Percentiles rank a stretch among this genome's conserved stretches.
Evolutionary conservation across 2,113 vertebrate genomes (phyloP).

Genomic region (Smithornis capensis): DNA sequence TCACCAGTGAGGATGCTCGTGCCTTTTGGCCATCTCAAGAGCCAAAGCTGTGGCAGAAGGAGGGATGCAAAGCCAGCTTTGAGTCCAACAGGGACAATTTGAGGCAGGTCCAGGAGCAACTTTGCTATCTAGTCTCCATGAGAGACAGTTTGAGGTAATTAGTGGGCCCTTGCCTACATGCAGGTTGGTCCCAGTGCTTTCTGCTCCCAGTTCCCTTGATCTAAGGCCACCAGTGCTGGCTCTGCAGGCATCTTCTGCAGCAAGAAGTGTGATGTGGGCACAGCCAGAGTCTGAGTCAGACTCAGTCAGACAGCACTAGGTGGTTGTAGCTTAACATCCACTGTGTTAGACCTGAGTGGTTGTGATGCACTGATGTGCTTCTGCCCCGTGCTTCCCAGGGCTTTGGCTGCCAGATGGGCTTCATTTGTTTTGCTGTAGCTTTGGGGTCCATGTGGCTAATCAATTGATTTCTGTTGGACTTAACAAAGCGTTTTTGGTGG

Average conservation of each 20-base stretch:
- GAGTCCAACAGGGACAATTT: background rate
- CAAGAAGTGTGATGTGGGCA: too few relatives aligned
- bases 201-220: background rate
- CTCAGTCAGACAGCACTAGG: background rate
- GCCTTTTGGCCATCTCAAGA: background rate
- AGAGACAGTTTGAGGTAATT: background rate
- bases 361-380: background rate
- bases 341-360: accelerated
- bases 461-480: background rate
- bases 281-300: accelerated
- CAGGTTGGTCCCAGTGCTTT: background rate
- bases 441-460: background rate
- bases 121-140: background rate
- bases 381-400: background rate
- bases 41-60: background rate
- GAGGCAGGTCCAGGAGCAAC: background rate
- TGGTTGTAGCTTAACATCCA: background rate
- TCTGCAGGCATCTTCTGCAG: background rate
- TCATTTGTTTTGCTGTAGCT: background rate
- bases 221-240: background rate
- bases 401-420: background rate
- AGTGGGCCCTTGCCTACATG: background rate
- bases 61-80: background rate
- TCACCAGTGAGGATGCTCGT: background rate
- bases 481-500: background rate